Base-by-base conservation (phyloP, 1,140 invertebrate species). In the Ceratina australensis region DNA sequence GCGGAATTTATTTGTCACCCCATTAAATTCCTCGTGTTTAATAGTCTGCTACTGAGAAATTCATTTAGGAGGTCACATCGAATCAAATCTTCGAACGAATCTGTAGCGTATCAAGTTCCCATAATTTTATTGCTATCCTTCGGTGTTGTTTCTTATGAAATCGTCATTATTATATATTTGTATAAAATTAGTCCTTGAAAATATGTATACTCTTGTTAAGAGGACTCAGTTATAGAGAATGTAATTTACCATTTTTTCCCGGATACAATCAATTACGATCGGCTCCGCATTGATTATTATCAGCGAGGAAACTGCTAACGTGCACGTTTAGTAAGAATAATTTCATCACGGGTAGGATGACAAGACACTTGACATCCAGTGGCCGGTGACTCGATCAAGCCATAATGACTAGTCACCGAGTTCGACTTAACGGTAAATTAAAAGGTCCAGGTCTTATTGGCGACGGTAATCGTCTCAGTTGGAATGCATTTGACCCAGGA, bases 401-500 rank as follows among this genome's bases (percentile, higher is more conserved):
- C 15, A 24, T 42, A 79, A 75, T 63, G 71, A 84, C 83, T 84
- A 83, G 77, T 84, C 82, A 83, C 71, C 33, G 76, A 20, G 57
- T 67, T 74, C 72, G 75, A 81, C 71, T 64, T 67, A 59, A 74
- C 63, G 52, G 42, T 28, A 24, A 66, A 76, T 83, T 66, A 78
- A 82, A 71, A 72, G 81, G 71, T 83, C 71, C 66, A 63, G 64
- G 68, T 82, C 75, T 79, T 72, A 80, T 79, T 76, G 82, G 57
- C 80, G 80, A 61, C 50, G 26, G 68, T 68, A 79, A 83, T 71
- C 56, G 56, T 59, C 61, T 79, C 49, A 50, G 64, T 7, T 42
- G 67, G 82, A 76, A 83, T 72, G 66, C 80, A 68, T 83, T 83
- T 82, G 77, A 83, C 80, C 78, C 69, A 77, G 78, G 81, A 83